Evolutionary conservation across 2,797 vertebrate genomes (phyloP).

Genomic region (Oryzias dopingdopingensis): DNA sequence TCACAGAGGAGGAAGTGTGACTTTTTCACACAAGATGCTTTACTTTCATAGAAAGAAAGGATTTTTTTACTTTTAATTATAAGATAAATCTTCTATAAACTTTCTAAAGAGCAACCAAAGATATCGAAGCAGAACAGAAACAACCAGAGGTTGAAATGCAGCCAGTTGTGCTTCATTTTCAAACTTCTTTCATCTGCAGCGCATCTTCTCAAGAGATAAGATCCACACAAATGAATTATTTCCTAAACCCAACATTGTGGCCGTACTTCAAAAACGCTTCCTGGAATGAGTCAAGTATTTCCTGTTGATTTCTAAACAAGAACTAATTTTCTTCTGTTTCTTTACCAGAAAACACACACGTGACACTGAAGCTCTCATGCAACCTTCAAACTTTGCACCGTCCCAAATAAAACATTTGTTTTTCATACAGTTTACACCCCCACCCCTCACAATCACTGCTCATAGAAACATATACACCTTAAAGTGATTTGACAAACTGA

Average conservation of each 20-base stretch:
- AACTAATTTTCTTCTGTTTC: slow-evolving; percentile 12
- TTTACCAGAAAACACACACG: slow-evolving; percentile 13
- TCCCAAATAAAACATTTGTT: too few relatives aligned
- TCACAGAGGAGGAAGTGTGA: slow-evolving; percentile 72
- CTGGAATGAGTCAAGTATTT: slow-evolving; percentile 56
- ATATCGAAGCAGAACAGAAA: slow-evolving; percentile 39
- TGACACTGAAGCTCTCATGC: too few relatives aligned
- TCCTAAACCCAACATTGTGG: slow-evolving; percentile 22
- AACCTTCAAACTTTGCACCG: too few relatives aligned
- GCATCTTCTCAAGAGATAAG: slow-evolving; percentile 14
- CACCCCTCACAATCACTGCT: too few relatives aligned
- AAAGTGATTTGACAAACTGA: slow-evolving; percentile 26
- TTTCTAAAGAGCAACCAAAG: slow-evolving; percentile 53
- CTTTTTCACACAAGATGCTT: slow-evolving; percentile 79
- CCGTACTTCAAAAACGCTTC: slow-evolving; percentile 41
- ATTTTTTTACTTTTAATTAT: slow-evolving; percentile 73
- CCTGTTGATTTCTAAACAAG: slow-evolving; percentile 48
- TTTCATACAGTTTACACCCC: too few relatives aligned
- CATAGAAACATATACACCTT: slow-evolving; percentile 52
- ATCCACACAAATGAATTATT: slow-evolving; percentile 20
- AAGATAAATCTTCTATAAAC: slow-evolving; percentile 62
- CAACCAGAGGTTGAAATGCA: slow-evolving; percentile 42
- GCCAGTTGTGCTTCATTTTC: slow-evolving; percentile 59
- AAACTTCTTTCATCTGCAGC: slow-evolving; percentile 8
- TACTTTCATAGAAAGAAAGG: slow-evolving; percentile 98